Evolutionary conservation across 2,888 invertebrate species (phyloP).

Genomic region (Anticlea derivata): DNA sequence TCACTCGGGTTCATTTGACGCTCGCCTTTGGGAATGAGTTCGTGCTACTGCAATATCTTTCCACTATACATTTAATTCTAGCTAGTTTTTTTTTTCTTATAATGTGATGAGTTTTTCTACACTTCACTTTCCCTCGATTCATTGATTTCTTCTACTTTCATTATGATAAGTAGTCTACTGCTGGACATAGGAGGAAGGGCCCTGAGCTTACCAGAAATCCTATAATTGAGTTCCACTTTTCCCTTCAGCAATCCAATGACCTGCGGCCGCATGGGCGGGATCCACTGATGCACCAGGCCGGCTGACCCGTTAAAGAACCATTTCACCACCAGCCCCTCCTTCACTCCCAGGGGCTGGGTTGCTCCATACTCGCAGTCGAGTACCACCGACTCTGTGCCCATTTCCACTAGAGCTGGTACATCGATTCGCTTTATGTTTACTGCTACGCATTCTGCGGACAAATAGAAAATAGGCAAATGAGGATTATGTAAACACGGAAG

Average conservation of each 20-base stretch:
- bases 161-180: no score
- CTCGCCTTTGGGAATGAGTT: slow-evolving; percentile 23
- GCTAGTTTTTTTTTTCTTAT: slow-evolving; percentile 10
- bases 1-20: slow-evolving; percentile 25
- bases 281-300: slow-evolving; percentile 78
- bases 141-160: background rate
- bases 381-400: slow-evolving; percentile 63
- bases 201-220: slow-evolving; percentile 61
- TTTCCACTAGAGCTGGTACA: slow-evolving; percentile 68
- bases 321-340: slow-evolving; percentile 70
- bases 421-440: slow-evolving; percentile 74
- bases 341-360: slow-evolving; percentile 43
- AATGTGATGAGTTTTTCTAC: slow-evolving; percentile 23
- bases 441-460: slow-evolving; percentile 68
- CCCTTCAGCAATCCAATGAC: slow-evolving; percentile 76
- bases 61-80: slow-evolving; percentile 30
- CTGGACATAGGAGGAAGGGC: no score
- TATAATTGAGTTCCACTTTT: slow-evolving; percentile 70
- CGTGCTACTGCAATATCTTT: slow-evolving; percentile 25
- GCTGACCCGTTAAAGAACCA: slow-evolving; percentile 79
- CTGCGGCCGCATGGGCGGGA: slow-evolving; percentile 73
- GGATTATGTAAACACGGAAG: no score
- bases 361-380: slow-evolving; percentile 66
- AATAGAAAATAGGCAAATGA: no score
- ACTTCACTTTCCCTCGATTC: slow-evolving; percentile 2